A percentile compares a stretch with the other conserved stretches of the same genome.
phyloP scores from a whole-genome alignment of 2,888 invertebrate genomes.

The Criorhina ranunculi region DNA sequence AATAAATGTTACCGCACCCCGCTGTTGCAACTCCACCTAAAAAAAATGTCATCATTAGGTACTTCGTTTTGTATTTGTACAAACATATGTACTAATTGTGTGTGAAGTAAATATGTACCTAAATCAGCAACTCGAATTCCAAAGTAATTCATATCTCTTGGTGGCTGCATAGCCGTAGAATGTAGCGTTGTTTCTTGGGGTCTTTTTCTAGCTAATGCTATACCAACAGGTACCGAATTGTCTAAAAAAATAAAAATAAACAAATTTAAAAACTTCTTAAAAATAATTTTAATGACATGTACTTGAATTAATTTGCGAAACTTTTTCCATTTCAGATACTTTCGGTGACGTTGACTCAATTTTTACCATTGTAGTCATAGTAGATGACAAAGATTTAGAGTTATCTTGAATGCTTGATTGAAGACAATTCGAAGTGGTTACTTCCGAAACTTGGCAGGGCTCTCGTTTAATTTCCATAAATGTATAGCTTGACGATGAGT shows the following conservation, averaged over 20 bases:
- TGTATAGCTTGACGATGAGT: slow-evolving; percentile 81
- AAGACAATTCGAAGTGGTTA: slow-evolving; percentile 83
- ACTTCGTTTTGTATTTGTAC: not conserved
- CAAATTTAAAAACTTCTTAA: not conserved
- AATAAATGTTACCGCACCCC: slow-evolving; percentile 82
- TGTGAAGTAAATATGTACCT: slow-evolving; percentile 80
- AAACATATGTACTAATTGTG: slow-evolving; percentile 39
- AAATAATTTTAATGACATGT: slow-evolving; percentile 22
- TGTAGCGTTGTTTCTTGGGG: slow-evolving; percentile 84
- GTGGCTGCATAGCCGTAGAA: slow-evolving; percentile 79
- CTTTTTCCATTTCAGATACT: slow-evolving; percentile 82
- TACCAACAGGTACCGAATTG: slow-evolving; percentile 92
- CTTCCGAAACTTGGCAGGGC: slow-evolving; percentile 84
- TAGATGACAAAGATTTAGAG: slow-evolving; percentile 82
- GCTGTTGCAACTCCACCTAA: slow-evolving; percentile 79
- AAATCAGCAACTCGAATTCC: slow-evolving; percentile 84
- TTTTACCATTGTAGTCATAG: slow-evolving; percentile 83
- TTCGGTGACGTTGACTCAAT: slow-evolving; percentile 84
- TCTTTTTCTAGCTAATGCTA: slow-evolving; percentile 93
- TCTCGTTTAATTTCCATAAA: slow-evolving; percentile 84
- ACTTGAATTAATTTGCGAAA: slow-evolving; percentile 79
- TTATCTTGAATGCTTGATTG: slow-evolving; percentile 80
- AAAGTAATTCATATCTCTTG: slow-evolving; percentile 84
- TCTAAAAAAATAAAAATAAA: slow-evolving; percentile 78
- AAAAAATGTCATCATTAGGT: not conserved